Evolutionary conservation across 64 coral and sea anemone genomes (phyloP), one percentile per base, ranked within the genome.

Genomic region (Montipora capricornis): DNA sequence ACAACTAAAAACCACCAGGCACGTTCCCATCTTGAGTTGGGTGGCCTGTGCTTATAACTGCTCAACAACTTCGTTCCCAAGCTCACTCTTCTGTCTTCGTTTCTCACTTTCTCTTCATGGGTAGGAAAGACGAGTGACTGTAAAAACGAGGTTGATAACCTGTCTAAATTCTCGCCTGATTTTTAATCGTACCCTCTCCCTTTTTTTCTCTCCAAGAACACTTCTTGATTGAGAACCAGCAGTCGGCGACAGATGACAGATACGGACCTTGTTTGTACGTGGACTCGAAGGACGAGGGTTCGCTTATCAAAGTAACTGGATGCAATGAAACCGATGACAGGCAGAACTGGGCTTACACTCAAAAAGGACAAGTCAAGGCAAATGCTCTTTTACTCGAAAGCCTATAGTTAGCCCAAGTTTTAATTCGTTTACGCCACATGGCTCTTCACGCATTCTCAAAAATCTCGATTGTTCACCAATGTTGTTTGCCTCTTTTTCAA

Each of bases 221-320:
- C 94, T 99, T 99, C 80, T 78, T 81, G 64, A 99, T 99, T 67
- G 97, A 99, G 57, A 99, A 96, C 46, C 95, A 96, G 67, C 97
- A 99, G 74, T 93, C 97, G 5, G 84, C 92, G 1, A 94, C 87
- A 9, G 92, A 94, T 74, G 95, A 96, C 8, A 93, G 92, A 44
- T 93, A 87, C 50, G 97, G 97, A 26, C 89, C 91, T 4, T 99
- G 97, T 92, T 68, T 99, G 29, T 99, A 91, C 58, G 91, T 94
- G n/a, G 94, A 96, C 49, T 94, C 91, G 14, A 99, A 92, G 75
- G 80, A 57, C 6, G 94, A 99, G 20, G 91, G 88, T 12, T 51
- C 78, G 4, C 20, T 76, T 12, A 73, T 99, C 15, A 96, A 95
- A 80, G 85, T 99, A 37, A 99, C 97, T 4, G 97, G 94, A 47